phyloP scores from a whole-genome alignment of 1,140 invertebrate species.

The Episyrphus balteatus region DNA sequence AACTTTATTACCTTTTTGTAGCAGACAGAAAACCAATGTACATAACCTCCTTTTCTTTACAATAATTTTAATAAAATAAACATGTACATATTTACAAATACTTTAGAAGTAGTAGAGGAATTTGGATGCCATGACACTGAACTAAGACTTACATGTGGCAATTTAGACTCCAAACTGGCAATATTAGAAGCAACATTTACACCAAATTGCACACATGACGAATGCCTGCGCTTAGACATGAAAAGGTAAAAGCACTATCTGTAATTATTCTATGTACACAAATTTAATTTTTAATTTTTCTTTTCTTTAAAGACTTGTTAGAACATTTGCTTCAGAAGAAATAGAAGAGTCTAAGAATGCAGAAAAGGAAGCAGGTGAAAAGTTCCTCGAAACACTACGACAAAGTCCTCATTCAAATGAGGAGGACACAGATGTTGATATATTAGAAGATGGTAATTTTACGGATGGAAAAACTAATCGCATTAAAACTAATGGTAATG shows the following conservation, averaged over 20 bases:
- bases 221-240: conserved; percentile 2
- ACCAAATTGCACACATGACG: conserved; percentile 11
- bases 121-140: conserved; percentile 39
- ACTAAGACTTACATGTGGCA: conserved; percentile 40
- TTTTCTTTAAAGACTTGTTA: not conserved
- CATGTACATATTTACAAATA: too few relatives aligned
- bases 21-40: too few relatives aligned
- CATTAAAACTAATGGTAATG: too few relatives aligned
- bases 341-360: not conserved
- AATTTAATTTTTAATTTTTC: not conserved
- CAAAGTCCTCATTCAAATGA: not conserved
- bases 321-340: not conserved
- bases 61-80: too few relatives aligned
- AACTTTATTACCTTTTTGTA: too few relatives aligned
- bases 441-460: not conserved
- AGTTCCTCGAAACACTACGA: conserved; percentile 1
- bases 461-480: not conserved
- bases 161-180: conserved; percentile 40
- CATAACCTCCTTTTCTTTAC: too few relatives aligned
- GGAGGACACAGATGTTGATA: not conserved
- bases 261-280: not conserved
- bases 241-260: conserved; percentile 3
- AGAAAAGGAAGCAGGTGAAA: conserved; percentile 1
- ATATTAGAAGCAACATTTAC: conserved; percentile 42
- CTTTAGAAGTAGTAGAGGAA: conserved; percentile 42